These are phyloP conservation scores for Nothoprocta pentlandii DNA, from an alignment of 2,113 vertebrate species.

Conservation along the genomic window DNA sequence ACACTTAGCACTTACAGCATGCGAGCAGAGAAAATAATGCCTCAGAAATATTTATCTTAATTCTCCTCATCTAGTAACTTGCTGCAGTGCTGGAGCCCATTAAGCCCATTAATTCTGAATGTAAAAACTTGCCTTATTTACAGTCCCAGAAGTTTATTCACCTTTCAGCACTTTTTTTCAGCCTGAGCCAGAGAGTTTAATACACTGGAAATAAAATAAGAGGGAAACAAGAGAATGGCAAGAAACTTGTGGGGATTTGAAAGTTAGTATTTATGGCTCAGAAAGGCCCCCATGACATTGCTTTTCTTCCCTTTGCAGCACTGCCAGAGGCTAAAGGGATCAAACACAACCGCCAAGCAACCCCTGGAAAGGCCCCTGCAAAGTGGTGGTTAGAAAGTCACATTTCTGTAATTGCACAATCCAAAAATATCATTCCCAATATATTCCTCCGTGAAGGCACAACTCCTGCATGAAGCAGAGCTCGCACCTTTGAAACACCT, in stretches of 20 bases:
- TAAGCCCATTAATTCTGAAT: neutral
- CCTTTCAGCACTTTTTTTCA: neutral
- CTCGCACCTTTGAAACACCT: neutral
- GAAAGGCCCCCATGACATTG: neutral
- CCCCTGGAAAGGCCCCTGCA: neutral
- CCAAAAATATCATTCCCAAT: neutral
- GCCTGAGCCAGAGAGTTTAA: neutral
- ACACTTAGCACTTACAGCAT: neutral
- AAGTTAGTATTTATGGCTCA: neutral
- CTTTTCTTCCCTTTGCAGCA: neutral
- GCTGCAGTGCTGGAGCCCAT: neutral
- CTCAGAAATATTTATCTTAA: neutral
- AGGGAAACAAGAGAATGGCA: neutral
- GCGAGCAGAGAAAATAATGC: neutral
- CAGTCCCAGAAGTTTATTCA: neutral
- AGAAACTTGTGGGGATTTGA: neutral
- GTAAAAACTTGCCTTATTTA: neutral
- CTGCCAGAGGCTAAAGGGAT: neutral
- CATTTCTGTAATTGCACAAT: neutral
- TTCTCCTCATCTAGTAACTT: neutral
- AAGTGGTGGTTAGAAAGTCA: neutral
- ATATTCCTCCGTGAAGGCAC: neutral
- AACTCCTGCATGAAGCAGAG: neutral
- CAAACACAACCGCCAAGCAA: neutral
- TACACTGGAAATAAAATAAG: neutral